Percentiles rank a stretch among this genome's conserved stretches.
Evolutionary conservation across 2,888 invertebrate species (phyloP).

Genomic region (Bembecia ichneumoniformis): DNA sequence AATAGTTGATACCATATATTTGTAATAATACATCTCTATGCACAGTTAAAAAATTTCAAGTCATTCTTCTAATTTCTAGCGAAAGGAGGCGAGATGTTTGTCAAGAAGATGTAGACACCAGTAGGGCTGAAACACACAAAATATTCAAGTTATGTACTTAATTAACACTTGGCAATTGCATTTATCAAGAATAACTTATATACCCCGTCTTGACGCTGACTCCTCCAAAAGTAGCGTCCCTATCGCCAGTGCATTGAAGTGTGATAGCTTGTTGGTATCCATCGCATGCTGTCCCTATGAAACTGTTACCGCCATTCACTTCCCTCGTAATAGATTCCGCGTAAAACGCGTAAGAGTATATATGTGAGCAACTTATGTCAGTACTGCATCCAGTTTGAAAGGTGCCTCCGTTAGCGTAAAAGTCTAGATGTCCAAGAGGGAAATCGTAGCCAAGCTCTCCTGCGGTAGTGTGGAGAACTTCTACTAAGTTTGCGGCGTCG

Average conservation of each 20-base stretch:
- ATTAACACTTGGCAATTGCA: too few species aligned
- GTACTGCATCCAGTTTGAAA: constrained; percentile 40
- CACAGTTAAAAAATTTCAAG: too few species aligned
- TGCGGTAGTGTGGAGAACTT: constrained; percentile 50
- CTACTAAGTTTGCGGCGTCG: constrained; percentile 44
- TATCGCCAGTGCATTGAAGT: constrained; percentile 31
- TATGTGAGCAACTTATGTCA: constrained; percentile 37
- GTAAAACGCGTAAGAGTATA: constrained; percentile 37
- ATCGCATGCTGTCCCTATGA: constrained; percentile 46
- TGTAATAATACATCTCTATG: too few species aligned
- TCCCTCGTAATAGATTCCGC: constrained; percentile 43
- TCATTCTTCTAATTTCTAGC: constrained; percentile 21
- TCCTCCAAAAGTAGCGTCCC: constrained; percentile 43
- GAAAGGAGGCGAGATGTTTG: constrained; percentile 29
- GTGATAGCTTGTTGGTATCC: constrained; percentile 30
- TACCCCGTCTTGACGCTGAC: constrained; percentile 31
- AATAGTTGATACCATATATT: too few species aligned
- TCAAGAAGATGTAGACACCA: constrained; percentile 33
- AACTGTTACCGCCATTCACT: constrained; percentile 21
- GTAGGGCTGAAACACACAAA: not conserved
- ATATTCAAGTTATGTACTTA: too few species aligned
- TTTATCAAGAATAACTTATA: constrained; percentile 3
- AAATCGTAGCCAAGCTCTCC: constrained; percentile 45
- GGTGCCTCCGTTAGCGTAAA: constrained; percentile 55
- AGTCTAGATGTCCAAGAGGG: constrained; percentile 52